Base-by-base conservation (phyloP, 2,113 vertebrate species). In the Tachycineta bicolor region DNA sequence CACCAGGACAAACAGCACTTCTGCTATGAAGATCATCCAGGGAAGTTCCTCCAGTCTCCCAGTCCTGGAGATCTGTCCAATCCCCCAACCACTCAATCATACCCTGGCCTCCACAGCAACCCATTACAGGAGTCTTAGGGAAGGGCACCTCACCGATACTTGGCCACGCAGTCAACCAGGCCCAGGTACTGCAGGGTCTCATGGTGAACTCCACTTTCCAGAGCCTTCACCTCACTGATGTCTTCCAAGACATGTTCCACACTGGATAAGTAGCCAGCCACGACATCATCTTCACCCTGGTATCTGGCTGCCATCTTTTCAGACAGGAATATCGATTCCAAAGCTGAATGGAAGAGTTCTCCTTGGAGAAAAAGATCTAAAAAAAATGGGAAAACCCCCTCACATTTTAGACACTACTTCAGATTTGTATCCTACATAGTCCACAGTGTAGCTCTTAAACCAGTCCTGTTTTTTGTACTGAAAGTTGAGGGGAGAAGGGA, bases 91-190 rank as follows among this genome's bases (percentile, higher is more conserved):
- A 28, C 33, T 68, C 58, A 31, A 8, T 26, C 39, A 44, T 26
- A 46, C 3, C 14, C 34, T 4, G 5, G 31, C 12, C 20, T 29
- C 60, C 65, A 44, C 0, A 1, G 41, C 18, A 47, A 9, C 59
- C 10, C 50, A 37, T 9, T 3, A 10, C 73, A 18, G 37, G 29
- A 31, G 44, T 43, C 71, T 55, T 5, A 71, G 33, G 50, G 62
- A 76, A 79, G 33, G 53, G 73, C 44, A 93, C 50, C 97, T 98
- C 97, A 99, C 99, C 98, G 98, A 97, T 99, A 99, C 37, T 98
- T 96, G 62, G 99, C 99, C 44, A 99, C 98, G 11, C 99, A 99
- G 93, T 99, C 99, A 11, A 99, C 97, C 83, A 99, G 94, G 58
- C 99, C 99, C 84, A 97, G 71, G 43, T 99, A 99, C 64, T 98